phyloP scores from a whole-genome alignment of 2,113 vertebrate genomes.

The Ranitomeya variabilis region DNA sequence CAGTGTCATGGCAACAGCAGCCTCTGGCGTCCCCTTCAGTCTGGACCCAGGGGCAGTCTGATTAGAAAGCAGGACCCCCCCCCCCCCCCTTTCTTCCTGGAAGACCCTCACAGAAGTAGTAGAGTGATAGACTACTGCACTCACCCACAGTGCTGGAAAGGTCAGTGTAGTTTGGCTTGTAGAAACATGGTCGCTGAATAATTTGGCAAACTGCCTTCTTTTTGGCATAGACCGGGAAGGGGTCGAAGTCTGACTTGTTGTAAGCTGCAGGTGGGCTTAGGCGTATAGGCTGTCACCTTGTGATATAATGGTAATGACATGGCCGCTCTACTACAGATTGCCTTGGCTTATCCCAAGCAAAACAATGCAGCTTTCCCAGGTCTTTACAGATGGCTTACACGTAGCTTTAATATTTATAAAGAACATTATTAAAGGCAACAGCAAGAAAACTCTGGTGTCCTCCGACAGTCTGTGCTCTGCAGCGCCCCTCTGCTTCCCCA shows the following conservation, averaged over 20 bases:
- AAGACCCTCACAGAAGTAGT: not conserved
- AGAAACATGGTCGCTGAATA: not conserved
- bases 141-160: no score
- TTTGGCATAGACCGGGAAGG: not conserved
- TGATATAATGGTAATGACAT: not conserved
- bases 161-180: not conserved
- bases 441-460: no score
- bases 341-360: not conserved
- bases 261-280: not conserved
- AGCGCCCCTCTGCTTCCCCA: no score
- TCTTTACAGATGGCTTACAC: not conserved
- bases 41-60: conserved; percentile 30
- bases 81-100: not conserved
- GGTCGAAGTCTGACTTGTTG: not conserved
- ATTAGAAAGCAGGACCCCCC: not conserved
- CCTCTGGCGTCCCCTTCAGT: conserved; percentile 1
- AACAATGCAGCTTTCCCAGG: not conserved
- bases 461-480: no score
- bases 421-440: no score
- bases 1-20: conserved; percentile 50
- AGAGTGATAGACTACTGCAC: not conserved
- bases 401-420: no score
- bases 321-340: no score
- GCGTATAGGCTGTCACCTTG: not conserved
- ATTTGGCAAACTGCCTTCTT: not conserved